Base-by-base conservation (phyloP, 2,113 vertebrate genomes). In the Myocastor coypus region DNA sequence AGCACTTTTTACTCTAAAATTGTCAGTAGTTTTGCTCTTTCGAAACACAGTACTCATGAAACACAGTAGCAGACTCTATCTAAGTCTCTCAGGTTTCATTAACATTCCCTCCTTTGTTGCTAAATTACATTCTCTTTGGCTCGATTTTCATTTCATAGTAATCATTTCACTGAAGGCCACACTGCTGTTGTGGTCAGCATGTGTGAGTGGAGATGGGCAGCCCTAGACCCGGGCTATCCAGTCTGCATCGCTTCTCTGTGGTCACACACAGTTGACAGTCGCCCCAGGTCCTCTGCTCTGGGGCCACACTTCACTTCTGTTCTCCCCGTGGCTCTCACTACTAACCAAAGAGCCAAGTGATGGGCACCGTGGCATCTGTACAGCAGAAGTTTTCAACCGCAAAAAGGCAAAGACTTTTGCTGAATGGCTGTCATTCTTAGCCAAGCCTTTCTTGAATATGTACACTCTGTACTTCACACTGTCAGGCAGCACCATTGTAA, bases 11-110 rank as follows among this genome's bases (percentile, higher is more conserved):
- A n/a, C 83, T 63, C 37, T 83, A 52, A 94, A 96, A 86, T 34
- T 83, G 46, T 90, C 52, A 24, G 64, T 17, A 50, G n/a, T 77
- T 82, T 83, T 93, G 12, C 42, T 94, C 42, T 87, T 85, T 66
- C n/a, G 46, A 46, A 46, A 46, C 46, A 46, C 46, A 46, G 78
- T 37, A n/a, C 87, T 92, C 42, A 52, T 63, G 26, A 83, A 93
- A 73, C 17, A 5, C 19, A 24, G 46, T 55, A 24, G 9, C 50
- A 83, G 59, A 91, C 80, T 24, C 9, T 57, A 83, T 85, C 69
- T 66, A 61, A 59, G 80, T 57, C n/a, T 42, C 37, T 32, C 17
- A 30, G 34, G 12, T 26, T 50, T 81, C 75, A 37, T n/a, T 37
- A 94, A 50, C 52, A 34, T 71, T 63, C 75, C 93, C 63, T 55